Percentiles rank a stretch among this genome's conserved stretches.
These are phyloP conservation scores for Chaenogobius annularis DNA, from an alignment of 2,113 vertebrate species.

Conservation along the genomic window DNA sequence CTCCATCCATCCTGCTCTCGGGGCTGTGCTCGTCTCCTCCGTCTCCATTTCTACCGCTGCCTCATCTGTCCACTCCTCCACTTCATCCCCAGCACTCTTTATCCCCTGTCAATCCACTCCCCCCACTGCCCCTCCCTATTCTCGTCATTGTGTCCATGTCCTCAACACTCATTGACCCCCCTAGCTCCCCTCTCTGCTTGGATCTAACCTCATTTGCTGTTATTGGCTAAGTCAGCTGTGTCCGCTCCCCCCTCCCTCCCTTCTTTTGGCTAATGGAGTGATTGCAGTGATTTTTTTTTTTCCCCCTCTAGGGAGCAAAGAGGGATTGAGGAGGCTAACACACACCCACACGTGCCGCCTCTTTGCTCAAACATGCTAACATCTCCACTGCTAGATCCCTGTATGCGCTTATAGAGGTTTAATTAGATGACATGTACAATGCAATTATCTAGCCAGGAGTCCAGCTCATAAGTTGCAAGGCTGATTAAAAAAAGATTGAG, in stretches of 20 bases:
- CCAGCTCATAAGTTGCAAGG: constrained; percentile 49
- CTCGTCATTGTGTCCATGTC: constrained; percentile 64
- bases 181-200: constrained; percentile 45
- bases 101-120: constrained; percentile 66
- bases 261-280: constrained; percentile 75
- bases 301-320: constrained; percentile 51
- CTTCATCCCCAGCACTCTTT: constrained; percentile 56
- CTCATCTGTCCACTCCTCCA: constrained; percentile 50
- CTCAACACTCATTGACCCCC: constrained; percentile 56
- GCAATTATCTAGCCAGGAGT: constrained; percentile 71
- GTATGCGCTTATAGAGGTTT: constrained; percentile 72
- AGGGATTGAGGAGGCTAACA: constrained; percentile 52
- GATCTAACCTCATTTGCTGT: constrained; percentile 79
- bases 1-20: constrained; percentile 56
- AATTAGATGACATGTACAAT: constrained; percentile 77
- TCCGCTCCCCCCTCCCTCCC: constrained; percentile 48
- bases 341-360: constrained; percentile 24
- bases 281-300: constrained; percentile 68
- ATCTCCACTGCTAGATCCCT: constrained; percentile 49
- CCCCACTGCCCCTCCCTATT: constrained; percentile 45
- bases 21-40: constrained; percentile 45
- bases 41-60: constrained; percentile 55
- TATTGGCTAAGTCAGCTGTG: constrained; percentile 79
- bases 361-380: constrained; percentile 10
- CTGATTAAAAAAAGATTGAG: constrained; percentile 46